Evolutionary conservation across 1,140 invertebrate species (phyloP).

Genomic region (Contarinia nasturtii): DNA sequence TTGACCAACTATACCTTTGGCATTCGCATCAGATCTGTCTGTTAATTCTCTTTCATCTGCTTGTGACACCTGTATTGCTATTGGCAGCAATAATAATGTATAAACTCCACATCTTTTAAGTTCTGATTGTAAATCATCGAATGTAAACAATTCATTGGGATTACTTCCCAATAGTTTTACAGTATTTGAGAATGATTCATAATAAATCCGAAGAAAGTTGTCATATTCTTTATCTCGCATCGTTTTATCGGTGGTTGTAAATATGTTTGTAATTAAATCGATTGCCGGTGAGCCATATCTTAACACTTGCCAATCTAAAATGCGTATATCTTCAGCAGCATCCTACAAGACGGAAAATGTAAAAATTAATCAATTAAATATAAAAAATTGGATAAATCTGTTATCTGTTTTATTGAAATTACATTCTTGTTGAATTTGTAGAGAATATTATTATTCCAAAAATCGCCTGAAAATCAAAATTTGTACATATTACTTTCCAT

Average conservation of each 20-base stretch:
- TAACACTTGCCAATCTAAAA: conserved; percentile 35
- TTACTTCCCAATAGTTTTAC: background rate
- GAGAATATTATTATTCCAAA: conserved; percentile 20
- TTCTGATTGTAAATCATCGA: background rate
- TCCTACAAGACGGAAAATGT: conserved; percentile 4
- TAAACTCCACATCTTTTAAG: background rate
- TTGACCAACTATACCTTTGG: no score
- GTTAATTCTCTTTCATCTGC: background rate
- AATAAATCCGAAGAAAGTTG: background rate
- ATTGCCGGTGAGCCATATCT: conserved; percentile 33
- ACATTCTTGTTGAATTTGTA: background rate
- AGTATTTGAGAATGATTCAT: background rate
- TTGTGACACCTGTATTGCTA: background rate
- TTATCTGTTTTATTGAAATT: conserved; percentile 29
- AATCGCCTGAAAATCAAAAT: no score
- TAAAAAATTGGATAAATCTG: no score
- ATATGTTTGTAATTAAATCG: conserved; percentile 36
- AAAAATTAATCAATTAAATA: conserved; percentile 3
- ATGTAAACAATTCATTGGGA: background rate
- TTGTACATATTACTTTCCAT: no score
- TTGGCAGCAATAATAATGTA: background rate
- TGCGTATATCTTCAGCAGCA: conserved; percentile 19
- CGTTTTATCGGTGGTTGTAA: conserved; percentile 27
- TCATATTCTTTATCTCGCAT: conserved; percentile 22
- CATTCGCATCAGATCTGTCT: background rate